phyloP scores from a whole-genome alignment of 2,113 vertebrate species.

The Heterotilapia buettikoferi region DNA sequence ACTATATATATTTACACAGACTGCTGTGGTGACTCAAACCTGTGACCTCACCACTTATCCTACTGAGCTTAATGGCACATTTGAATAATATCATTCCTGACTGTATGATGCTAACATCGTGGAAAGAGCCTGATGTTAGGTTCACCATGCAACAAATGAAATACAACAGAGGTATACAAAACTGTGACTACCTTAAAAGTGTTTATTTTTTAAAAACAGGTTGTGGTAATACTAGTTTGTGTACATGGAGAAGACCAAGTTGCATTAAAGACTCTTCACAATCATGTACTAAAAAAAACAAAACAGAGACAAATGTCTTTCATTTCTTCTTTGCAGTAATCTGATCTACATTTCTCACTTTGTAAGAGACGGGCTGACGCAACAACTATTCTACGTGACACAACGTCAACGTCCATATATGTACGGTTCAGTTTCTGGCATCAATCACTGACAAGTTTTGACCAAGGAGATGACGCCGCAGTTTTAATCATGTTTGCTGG shows the following conservation, averaged over 20 bases:
- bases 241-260: neutral
- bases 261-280: neutral
- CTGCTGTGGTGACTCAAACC: neutral
- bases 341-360: neutral
- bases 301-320: neutral
- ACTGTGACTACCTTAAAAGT: neutral
- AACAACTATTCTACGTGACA: neutral
- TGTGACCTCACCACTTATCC: neutral
- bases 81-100: neutral
- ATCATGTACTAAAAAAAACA: neutral
- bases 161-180: neutral
- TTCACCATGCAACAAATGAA: neutral
- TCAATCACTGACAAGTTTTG: neutral
- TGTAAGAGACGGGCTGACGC: neutral
- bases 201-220: neutral
- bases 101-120: neutral
- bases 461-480: neutral
- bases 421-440: neutral
- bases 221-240: neutral
- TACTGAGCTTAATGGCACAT: neutral
- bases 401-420: neutral
- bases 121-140: neutral
- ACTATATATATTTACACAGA: neutral
- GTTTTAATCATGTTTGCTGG: neutral
- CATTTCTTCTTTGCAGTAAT: neutral